Percentiles rank a stretch among this genome's conserved stretches.
Evolutionary conservation across 2,888 invertebrate species (phyloP).

Genomic region (Parnassius apollo): DNA sequence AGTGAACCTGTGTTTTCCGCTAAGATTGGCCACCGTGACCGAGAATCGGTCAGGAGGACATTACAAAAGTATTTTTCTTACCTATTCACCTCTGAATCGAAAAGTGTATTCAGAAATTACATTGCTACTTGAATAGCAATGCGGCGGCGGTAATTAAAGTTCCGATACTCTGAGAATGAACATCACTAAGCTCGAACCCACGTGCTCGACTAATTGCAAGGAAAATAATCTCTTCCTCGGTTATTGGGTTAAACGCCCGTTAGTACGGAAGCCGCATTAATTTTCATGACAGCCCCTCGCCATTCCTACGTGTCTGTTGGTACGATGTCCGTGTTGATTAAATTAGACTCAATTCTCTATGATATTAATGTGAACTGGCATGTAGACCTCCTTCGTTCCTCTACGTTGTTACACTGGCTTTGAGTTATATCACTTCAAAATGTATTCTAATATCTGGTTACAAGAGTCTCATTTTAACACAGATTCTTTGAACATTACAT

Average conservation of each 20-base stretch:
- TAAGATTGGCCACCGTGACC: too few relatives aligned
- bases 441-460: neutral
- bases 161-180: neutral
- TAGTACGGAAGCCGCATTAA: constrained; percentile 18
- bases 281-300: constrained; percentile 17
- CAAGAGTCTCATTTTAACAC: neutral
- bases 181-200: constrained; percentile 7
- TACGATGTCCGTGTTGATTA: constrained; percentile 22
- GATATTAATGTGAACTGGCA: constrained; percentile 20
- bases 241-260: constrained; percentile 24
- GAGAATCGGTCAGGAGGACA: too few relatives aligned
- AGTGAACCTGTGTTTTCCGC: too few relatives aligned
- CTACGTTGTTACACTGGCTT: constrained; percentile 3
- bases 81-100: too few relatives aligned
- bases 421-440: neutral
- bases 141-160: too few relatives aligned
- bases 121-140: too few relatives aligned
- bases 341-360: constrained; percentile 9
- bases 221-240: constrained; percentile 22
- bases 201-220: constrained; percentile 18
- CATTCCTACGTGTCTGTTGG: constrained; percentile 14
- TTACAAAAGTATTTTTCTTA: too few relatives aligned
- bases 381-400: constrained; percentile 10
- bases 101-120: too few relatives aligned
- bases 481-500: neutral